These are phyloP conservation scores for Spea bombifrons DNA, from an alignment of 2,113 vertebrate species.

Conservation along the genomic window DNA sequence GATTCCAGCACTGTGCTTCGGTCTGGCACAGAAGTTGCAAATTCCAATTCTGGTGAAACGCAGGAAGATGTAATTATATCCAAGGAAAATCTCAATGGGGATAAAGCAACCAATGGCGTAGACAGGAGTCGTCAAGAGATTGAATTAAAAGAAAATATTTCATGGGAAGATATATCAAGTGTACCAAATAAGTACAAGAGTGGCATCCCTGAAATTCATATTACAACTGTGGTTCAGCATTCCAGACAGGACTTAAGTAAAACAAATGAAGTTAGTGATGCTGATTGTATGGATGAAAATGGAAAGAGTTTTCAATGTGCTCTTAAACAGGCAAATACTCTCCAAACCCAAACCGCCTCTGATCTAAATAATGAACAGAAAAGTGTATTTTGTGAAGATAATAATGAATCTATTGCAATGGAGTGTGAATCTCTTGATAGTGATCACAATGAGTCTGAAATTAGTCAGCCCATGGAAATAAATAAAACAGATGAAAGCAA, in stretches of 20 bases:
- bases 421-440: constrained; percentile 85
- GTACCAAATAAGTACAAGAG: not conserved
- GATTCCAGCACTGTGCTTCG: no score
- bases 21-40: no score
- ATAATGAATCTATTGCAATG: constrained; percentile 82
- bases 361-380: constrained; percentile 46
- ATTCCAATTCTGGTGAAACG: no score
- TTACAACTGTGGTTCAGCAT: not conserved
- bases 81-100: not conserved
- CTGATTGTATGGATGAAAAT: not conserved
- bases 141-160: not conserved
- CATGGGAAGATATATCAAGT: not conserved
- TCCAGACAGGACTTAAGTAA: not conserved
- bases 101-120: not conserved
- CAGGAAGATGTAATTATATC: not conserved
- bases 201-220: not conserved
- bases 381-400: constrained; percentile 69
- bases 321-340: no score
- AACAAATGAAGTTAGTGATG: not conserved
- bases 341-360: constrained; percentile 10
- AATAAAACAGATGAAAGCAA: constrained; percentile 45
- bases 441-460: constrained; percentile 67
- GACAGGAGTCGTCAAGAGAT: not conserved
- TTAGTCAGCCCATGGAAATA: constrained; percentile 55
- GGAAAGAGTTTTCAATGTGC: no score